These are phyloP conservation scores for Odontothrips loti DNA, from an alignment of 2,888 invertebrate species.

Conservation along the genomic window DNA sequence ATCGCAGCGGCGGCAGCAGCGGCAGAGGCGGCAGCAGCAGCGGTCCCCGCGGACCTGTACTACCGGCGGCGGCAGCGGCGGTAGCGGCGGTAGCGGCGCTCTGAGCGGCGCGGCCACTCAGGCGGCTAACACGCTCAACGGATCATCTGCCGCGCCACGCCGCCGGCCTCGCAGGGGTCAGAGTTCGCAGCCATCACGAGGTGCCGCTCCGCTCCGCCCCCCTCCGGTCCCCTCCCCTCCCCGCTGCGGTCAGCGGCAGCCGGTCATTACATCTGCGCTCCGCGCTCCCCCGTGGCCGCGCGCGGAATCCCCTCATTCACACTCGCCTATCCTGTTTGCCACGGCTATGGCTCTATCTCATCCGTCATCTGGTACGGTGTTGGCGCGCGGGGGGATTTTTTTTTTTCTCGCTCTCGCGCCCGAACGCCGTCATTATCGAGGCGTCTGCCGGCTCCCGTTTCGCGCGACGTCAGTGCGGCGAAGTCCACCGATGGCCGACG, in stretches of 20 bases:
- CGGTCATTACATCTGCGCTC: background rate
- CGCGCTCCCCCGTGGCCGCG: background rate
- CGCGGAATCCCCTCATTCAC: constrained; percentile 1
- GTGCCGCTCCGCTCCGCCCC: background rate
- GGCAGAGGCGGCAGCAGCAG: too few relatives aligned
- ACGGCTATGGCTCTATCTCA: background rate
- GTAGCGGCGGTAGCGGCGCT: too few relatives aligned
- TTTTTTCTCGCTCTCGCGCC: background rate
- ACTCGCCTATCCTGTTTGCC: background rate
- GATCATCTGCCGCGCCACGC: background rate
- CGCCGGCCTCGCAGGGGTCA: background rate
- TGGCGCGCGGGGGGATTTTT: background rate
- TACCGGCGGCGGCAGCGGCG: too few relatives aligned
- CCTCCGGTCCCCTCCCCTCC: background rate
- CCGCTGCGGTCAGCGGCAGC: background rate
- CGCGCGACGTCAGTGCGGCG: too few relatives aligned
- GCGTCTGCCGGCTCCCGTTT: too few relatives aligned
- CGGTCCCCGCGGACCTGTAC: too few relatives aligned
- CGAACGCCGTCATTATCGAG: background rate
- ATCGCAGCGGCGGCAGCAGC: too few relatives aligned
- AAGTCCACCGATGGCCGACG: too few relatives aligned
- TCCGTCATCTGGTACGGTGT: background rate
- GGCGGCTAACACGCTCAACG: constrained; percentile 4
- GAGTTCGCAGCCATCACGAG: background rate
- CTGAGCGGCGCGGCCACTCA: background rate